These are phyloP conservation scores for Oxystoma pomonae DNA, from an alignment of 2,888 invertebrate species.

Conservation along the genomic window DNA sequence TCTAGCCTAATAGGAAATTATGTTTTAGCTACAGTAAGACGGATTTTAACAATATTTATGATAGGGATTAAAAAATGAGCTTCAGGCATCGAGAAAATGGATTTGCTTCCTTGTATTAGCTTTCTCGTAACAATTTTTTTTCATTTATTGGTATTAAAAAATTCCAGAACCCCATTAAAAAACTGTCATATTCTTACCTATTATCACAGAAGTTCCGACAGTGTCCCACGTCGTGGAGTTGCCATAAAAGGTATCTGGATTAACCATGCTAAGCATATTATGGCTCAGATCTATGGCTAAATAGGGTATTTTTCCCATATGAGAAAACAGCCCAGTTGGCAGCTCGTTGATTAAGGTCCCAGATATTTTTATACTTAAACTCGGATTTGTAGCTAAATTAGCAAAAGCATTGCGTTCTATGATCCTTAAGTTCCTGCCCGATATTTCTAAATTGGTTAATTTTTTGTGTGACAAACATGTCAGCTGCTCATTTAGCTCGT, in stretches of 20 bases:
- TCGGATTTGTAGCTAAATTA: constrained; percentile 68
- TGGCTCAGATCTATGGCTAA: constrained; percentile 76
- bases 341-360: constrained; percentile 74
- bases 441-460: constrained; percentile 74
- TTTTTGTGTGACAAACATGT: constrained; percentile 74
- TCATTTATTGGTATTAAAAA: too few species aligned
- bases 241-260: constrained; percentile 80
- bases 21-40: too few species aligned
- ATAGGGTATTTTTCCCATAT: constrained; percentile 72
- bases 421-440: constrained; percentile 44
- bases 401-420: constrained; percentile 76
- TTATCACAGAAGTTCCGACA: constrained; percentile 78
- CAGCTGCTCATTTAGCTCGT: constrained; percentile 68
- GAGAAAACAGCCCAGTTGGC: constrained; percentile 73
- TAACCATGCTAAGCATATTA: constrained; percentile 73
- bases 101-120: too few species aligned
- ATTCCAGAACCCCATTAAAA: too few species aligned
- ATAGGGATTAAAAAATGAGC: too few species aligned
- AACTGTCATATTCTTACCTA: too few species aligned
- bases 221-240: constrained; percentile 84
- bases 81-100: too few species aligned
- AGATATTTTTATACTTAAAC: constrained; percentile 71
- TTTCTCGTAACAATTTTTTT: too few species aligned
- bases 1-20: too few species aligned
- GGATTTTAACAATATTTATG: too few species aligned